Percentiles rank a stretch among this genome's conserved stretches.
Evolutionary conservation across 2,888 invertebrate genomes (phyloP).

Genomic region (Sinohyriopsis cumingii): DNA sequence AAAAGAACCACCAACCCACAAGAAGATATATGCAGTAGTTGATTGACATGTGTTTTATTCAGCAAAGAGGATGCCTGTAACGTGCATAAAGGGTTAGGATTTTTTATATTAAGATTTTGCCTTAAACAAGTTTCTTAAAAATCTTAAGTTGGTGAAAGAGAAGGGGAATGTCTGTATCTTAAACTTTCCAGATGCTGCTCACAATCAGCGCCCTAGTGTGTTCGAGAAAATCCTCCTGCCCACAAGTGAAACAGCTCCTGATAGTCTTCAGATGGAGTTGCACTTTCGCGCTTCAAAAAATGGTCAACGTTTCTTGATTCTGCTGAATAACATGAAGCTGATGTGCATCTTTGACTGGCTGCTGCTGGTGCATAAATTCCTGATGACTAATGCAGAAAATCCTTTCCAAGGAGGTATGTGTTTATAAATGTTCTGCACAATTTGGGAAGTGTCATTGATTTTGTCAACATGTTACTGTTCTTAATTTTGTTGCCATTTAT

Average conservation of each 20-base stretch:
- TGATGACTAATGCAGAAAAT: conserved; percentile 74
- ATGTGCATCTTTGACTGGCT: conserved; percentile 96
- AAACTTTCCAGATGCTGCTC: conserved; percentile 75
- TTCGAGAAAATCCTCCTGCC: conserved; percentile 88
- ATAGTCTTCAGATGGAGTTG: conserved; percentile 74
- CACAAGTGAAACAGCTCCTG: conserved; percentile 23
- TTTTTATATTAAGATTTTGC: no score
- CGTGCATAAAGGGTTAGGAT: no score
- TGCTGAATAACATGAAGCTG: conserved; percentile 94
- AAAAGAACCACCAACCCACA: no score
- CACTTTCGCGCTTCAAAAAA: conserved; percentile 77
- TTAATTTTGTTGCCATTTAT: no score
- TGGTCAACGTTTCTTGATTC: conserved; percentile 85
- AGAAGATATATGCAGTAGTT: no score
- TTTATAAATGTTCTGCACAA: neutral
- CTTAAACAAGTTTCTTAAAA: no score
- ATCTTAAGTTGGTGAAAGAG: no score
- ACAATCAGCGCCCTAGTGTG: conserved; percentile 85
- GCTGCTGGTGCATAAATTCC: conserved; percentile 86
- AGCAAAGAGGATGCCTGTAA: no score
- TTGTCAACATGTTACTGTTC: neutral
- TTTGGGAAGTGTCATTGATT: neutral
- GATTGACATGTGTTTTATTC: no score
- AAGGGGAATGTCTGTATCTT: no score
- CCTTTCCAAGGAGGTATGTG: conserved; percentile 56